Percentiles rank a stretch among this genome's conserved stretches.
These are phyloP conservation scores for Gymnodraco acuticeps DNA, from an alignment of 2,797 vertebrate species.

Conservation along the genomic window DNA sequence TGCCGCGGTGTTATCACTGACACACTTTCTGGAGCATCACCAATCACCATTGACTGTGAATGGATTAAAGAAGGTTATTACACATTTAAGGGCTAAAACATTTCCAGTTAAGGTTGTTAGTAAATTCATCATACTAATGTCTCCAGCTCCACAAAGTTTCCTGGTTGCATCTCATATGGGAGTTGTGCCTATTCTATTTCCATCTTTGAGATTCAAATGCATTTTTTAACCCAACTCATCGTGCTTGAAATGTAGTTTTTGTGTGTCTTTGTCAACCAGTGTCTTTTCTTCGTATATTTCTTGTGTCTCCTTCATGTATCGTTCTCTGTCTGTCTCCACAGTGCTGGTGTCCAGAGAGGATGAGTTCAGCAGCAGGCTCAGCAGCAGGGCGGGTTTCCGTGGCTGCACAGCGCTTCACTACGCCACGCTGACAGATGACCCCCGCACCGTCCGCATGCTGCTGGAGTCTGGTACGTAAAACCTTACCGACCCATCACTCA, in stretches of 20 bases:
- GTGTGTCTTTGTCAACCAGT: neutral
- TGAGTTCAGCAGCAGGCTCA: constrained; percentile 94
- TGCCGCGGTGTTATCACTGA: constrained; percentile 15
- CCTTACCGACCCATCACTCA: neutral
- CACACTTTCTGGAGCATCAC: constrained; percentile 6
- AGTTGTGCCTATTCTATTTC: neutral
- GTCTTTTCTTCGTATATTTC: neutral
- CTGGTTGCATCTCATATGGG: neutral
- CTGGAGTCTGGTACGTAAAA: constrained; percentile 84
- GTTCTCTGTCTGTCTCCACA: constrained; percentile 56
- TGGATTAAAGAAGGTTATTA: constrained; percentile 33
- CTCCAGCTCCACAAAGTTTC: neutral
- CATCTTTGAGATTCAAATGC: neutral
- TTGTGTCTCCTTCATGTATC: neutral
- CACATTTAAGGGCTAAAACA: constrained; percentile 9
- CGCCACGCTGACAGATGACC: constrained; percentile 91
- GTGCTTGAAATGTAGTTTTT: neutral
- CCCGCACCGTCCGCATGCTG: constrained; percentile 84
- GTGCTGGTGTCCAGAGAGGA: constrained; percentile 95
- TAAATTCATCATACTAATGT: constrained; percentile 20
- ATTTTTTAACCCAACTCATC: neutral
- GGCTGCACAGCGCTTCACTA: constrained; percentile 95
- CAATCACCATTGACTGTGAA: constrained; percentile 15
- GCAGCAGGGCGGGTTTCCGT: constrained; percentile 92
- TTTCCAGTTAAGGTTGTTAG: constrained; percentile 11